Evolutionary conservation across 2,113 vertebrate species (phyloP), one percentile per base, ranked within the genome.

Genomic region (Phalacrocorax pelagicus): DNA sequence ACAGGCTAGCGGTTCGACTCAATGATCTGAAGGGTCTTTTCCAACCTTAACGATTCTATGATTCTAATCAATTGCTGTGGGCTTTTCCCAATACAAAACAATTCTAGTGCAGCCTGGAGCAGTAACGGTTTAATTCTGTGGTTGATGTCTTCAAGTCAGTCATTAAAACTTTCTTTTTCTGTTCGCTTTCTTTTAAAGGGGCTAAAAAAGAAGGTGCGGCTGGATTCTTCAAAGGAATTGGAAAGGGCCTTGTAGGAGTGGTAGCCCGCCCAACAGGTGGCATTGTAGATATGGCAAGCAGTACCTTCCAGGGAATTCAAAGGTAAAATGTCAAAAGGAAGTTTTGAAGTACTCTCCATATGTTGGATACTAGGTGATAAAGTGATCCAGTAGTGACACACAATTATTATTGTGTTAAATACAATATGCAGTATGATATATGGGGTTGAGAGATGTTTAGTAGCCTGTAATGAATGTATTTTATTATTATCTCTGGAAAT

Each of bases 221-320:
- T 20, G 99, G 99, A 12, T 99, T 99, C 98, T 99, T 99, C 54
- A 99, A 99, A 97, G 99, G 99, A 58, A 99, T 99, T 81, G 99
- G 99, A 9, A 99, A 99, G 95, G 99, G 99, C 2, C 97, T 99
- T 58, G 99, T 99, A 21, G 99, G 99, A 23, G 99, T 98, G 6
- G 99, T 99, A 6, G 99, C 99, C 18, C 98, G 99, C 24, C 99
- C 99, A 0, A 99, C 99, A 0, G 99, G 99, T 19, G 99, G 99
- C 91, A 99, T 99, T 12, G 97, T 99, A 62, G 99, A 99, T 88
- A 99, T 99, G 99, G 99, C 99, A 67, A 99, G 99, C 98, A 99
- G 99, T 71, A 99, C 99, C 46, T 99, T 99, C 97, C 99, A 99
- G 95, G 99, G 99, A 69, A 99, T 99, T 96, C 99, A 99, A 96